These are phyloP conservation scores for Egretta garzetta DNA, from an alignment of 2,113 vertebrate genomes.

Conservation along the genomic window DNA sequence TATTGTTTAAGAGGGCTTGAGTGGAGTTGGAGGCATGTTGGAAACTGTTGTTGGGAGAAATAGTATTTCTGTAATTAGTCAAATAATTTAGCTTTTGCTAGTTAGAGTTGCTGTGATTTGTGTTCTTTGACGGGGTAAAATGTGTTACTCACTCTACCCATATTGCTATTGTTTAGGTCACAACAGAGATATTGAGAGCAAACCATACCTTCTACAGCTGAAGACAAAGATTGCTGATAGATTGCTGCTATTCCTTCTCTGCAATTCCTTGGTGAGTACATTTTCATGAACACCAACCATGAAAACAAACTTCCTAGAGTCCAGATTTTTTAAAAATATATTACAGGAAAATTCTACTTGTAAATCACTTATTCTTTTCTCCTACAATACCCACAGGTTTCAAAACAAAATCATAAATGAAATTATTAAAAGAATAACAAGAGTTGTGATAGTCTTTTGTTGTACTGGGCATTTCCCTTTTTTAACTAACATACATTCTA, in stretches of 20 bases:
- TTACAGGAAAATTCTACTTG: constrained; percentile 37
- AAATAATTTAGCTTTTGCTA: background rate
- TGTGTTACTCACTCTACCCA: background rate
- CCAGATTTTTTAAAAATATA: background rate
- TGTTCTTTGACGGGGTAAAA: background rate
- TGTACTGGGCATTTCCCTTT: constrained; percentile 51
- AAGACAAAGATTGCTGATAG: background rate
- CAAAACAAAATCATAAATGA: constrained; percentile 21
- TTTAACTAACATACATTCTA: constrained; percentile 45
- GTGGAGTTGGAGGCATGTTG: background rate
- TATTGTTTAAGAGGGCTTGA: background rate
- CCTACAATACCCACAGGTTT: constrained; percentile 39
- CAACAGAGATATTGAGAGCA: background rate
- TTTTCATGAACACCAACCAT: background rate
- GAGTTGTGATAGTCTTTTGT: constrained; percentile 16
- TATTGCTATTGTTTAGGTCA: background rate
- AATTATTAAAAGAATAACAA: constrained; percentile 18
- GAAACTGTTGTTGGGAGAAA: background rate
- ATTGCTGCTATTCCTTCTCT: constrained; percentile 21
- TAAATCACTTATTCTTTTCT: constrained; percentile 14
- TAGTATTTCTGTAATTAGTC: background rate
- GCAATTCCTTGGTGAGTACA: background rate
- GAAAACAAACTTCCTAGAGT: constrained; percentile 20
- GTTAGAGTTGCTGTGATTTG: background rate
- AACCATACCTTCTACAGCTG: constrained; percentile 4